Evolutionary conservation across 2,113 vertebrate species (phyloP), one percentile per base, ranked within the genome.

Genomic region (Sinocyclocheilus anophthalmus): DNA sequence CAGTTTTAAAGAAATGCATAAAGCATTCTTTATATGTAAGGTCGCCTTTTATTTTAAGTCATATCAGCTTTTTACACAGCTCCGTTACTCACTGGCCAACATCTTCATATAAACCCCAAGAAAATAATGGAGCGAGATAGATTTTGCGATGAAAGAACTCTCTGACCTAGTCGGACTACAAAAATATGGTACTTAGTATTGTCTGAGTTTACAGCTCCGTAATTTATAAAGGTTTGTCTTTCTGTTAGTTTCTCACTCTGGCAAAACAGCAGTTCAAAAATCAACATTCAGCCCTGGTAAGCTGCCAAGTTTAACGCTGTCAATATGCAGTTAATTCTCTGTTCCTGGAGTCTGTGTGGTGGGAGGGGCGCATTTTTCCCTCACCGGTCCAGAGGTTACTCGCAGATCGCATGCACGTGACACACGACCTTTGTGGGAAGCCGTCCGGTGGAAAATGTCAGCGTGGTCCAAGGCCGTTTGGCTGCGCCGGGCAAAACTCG

Each of bases 261-360:
- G 76, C 37, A 26, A 33, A 83, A 69, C 82, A 84, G 48, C 65
- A 53, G 80, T 81, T 72, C 20, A 84, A 26, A 33, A 80, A 55
- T 61, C 69, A 59, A 65, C 67, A 81, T 86, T 70, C 24, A 75
- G 81, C 65, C 70, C 26, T 59, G 73, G 75, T 70, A 48, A 63
- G 22, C 76, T 3, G 57, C 81, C 67, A 33, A 76, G 59, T 86
- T 82, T 73, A 48, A n/a, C 1, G 26, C 53, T 65, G 73, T 78
- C 85, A 78, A 87, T 85, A 67, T 77, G 69, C 53, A 73, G 61
- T 81, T 80, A 61, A 76, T 86, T 84, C 81, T 37, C 84, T 37
- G 75, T 70, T 30, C 70, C 13, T 72, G 10, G 6, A 16, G 75
- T 82, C 42, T 67, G 76, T 53, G 73, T 14, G 50, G n/a, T n/a